Conservation (phyloP, 2,113 vertebrate species). For the Thalassoma bifasciatum region DNA sequence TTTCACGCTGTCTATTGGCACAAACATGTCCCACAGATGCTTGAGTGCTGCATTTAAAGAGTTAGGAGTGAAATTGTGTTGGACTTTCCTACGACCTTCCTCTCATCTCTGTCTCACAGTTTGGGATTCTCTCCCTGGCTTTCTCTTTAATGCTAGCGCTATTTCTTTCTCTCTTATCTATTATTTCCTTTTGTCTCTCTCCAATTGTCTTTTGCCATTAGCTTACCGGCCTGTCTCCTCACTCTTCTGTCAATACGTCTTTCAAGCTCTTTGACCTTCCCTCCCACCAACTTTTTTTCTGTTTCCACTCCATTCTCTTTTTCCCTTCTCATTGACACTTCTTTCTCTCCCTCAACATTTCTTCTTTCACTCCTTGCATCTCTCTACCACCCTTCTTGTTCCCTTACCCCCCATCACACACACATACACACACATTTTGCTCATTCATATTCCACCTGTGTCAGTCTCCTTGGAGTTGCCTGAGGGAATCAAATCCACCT, state of each 20-base stretch:
- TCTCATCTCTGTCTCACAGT: slow-evolving; percentile 21
- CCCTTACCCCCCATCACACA: background rate
- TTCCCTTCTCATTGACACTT: slow-evolving; percentile 46
- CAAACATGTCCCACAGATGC: background rate
- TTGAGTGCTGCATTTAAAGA: background rate
- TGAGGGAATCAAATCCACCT: slow-evolving; percentile 79
- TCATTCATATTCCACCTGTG: slow-evolving; percentile 80
- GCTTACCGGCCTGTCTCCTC: slow-evolving; percentile 45
- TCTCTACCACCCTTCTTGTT: slow-evolving; percentile 35
- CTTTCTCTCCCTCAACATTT: slow-evolving; percentile 25
- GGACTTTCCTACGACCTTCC: slow-evolving; percentile 32
- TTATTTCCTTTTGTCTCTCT: slow-evolving; percentile 64
- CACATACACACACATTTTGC: slow-evolving; percentile 38
- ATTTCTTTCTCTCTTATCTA: slow-evolving; percentile 59
- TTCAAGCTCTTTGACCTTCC: slow-evolving; percentile 50
- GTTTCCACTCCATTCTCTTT: slow-evolving; percentile 26
- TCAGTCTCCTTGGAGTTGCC: slow-evolving; percentile 77
- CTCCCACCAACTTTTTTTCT: slow-evolving; percentile 15
- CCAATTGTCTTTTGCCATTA: slow-evolving; percentile 61
- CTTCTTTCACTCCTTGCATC: slow-evolving; percentile 30
- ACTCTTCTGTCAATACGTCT: slow-evolving; percentile 26
- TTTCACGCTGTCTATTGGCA: too few relatives aligned
- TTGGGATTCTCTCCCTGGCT: slow-evolving; percentile 38
- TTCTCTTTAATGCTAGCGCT: slow-evolving; percentile 39
- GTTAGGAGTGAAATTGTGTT: background rate